Percentiles rank a stretch among this genome's conserved stretches.
These are phyloP conservation scores for Oscheius sp. DNA, from an alignment of 2,888 invertebrate species.

Conservation along the genomic window DNA sequence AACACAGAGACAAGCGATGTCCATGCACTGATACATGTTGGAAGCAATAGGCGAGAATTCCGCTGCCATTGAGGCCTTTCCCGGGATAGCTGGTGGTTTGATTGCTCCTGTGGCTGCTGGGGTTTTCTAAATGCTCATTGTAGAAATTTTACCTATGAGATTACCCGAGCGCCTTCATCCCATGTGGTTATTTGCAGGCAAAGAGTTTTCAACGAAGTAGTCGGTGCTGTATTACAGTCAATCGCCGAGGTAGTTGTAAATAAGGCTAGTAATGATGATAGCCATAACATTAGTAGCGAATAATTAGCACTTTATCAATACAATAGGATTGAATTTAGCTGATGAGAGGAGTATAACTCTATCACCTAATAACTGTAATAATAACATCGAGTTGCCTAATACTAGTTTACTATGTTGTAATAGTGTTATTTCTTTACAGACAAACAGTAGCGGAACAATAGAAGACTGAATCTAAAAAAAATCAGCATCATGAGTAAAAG, in stretches of 20 bases:
- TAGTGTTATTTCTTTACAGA: not conserved
- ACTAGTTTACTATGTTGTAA: not conserved
- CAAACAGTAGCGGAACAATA: too few relatives aligned
- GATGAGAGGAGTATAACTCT: too few relatives aligned
- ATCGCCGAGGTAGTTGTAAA: not conserved
- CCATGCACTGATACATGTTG: constrained; percentile 50
- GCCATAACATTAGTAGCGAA: not conserved
- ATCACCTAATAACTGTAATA: too few relatives aligned
- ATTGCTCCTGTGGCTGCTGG: constrained; percentile 34
- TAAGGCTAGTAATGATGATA: not conserved
- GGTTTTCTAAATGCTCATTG: not conserved
- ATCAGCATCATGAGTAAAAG: too few relatives aligned
- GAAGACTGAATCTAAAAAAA: too few relatives aligned
- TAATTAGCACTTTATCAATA: too few relatives aligned
- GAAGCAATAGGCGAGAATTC: constrained; percentile 49
- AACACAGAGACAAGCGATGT: constrained; percentile 47
- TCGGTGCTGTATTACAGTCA: constrained; percentile 46
- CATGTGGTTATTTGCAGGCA: constrained; percentile 44
- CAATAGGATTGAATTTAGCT: too few relatives aligned
- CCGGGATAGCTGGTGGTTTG: constrained; percentile 55
- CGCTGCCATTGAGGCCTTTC: constrained; percentile 43
- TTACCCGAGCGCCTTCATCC: constrained; percentile 44
- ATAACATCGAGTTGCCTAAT: not conserved
- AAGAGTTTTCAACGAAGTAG: constrained; percentile 35
- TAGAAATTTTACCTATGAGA: not conserved